Conservation (phyloP, 2,888 invertebrate genomes). For the Perizoma affinitatum region DNA sequence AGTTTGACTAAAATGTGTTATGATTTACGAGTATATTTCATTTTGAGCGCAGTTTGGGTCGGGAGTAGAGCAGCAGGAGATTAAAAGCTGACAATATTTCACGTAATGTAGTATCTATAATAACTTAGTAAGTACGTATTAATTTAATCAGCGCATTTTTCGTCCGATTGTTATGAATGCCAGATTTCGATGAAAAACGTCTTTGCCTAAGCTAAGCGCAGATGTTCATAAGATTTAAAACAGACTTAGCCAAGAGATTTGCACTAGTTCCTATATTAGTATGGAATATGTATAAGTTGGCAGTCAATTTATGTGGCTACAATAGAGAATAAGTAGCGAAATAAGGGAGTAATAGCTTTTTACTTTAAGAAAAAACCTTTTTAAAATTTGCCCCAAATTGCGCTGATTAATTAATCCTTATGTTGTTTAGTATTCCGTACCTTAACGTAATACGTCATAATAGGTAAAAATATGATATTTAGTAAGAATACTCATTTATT, state of each 20-base stretch:
- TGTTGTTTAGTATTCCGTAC: conserved; percentile 15
- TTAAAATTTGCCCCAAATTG: neutral
- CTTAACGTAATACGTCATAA: conserved; percentile 21
- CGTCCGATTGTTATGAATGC: neutral
- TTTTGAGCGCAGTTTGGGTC: conserved; percentile 38
- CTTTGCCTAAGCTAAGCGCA: too few relatives aligned
- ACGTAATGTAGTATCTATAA: conserved; percentile 34
- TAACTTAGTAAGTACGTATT: conserved; percentile 29
- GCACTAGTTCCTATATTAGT: conserved; percentile 5
- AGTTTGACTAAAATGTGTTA: neutral
- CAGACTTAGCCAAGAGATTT: neutral
- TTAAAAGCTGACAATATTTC: conserved; percentile 76
- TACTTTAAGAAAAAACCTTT: too few relatives aligned
- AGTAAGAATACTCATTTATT: conserved; percentile 30
- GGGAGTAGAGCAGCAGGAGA: conserved; percentile 71
- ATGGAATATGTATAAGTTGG: too few relatives aligned
- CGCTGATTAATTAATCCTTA: conserved; percentile 25
- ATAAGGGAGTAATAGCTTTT: too few relatives aligned
- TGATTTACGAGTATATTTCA: conserved; percentile 1
- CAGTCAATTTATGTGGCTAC: too few relatives aligned
- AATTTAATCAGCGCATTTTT: conserved; percentile 25
- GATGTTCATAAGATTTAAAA: neutral
- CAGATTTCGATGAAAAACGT: too few relatives aligned
- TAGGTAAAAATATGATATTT: conserved; percentile 7
- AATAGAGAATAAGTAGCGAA: too few relatives aligned